Percentiles rank a stretch among this genome's conserved stretches.
Evolutionary conservation across 2,113 vertebrate species (phyloP).

Genomic region (Takifugu flavidus): DNA sequence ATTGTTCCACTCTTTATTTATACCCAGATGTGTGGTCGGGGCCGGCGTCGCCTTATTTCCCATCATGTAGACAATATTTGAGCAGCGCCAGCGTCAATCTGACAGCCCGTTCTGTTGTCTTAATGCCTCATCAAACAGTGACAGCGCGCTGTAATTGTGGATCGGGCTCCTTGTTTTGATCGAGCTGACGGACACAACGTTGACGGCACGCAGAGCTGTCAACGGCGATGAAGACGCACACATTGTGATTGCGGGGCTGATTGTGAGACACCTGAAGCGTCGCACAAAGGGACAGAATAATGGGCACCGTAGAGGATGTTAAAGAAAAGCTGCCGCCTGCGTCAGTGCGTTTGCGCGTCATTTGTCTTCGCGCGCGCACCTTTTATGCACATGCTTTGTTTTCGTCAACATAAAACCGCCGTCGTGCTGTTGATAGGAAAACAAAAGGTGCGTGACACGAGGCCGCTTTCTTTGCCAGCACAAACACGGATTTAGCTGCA

Average conservation of each 20-base stretch:
- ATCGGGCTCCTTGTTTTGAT: conserved; percentile 46
- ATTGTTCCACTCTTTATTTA: conserved; percentile 8
- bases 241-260: conserved; percentile 29
- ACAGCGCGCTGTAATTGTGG: conserved; percentile 61
- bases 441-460: too few species aligned
- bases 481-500: too few species aligned
- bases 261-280: conserved; percentile 38
- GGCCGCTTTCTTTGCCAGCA: too few species aligned
- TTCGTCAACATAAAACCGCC: too few species aligned
- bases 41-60: conserved; percentile 45
- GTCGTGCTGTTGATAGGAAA: too few species aligned
- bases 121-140: conserved; percentile 60
- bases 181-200: conserved; percentile 49
- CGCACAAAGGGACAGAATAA: conserved; percentile 6
- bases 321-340: too few species aligned
- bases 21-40: conserved; percentile 30
- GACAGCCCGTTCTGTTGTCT: conserved; percentile 60
- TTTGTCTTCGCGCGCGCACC: too few species aligned
- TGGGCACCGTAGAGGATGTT: too few species aligned
- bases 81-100: conserved; percentile 47
- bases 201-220: conserved; percentile 50
- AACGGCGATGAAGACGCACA: conserved; percentile 32
- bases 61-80: conserved; percentile 57
- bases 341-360: too few species aligned
- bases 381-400: too few species aligned